Evolutionary conservation across 2,797 vertebrate genomes (phyloP).

Genomic region (Liparis tanakae): DNA sequence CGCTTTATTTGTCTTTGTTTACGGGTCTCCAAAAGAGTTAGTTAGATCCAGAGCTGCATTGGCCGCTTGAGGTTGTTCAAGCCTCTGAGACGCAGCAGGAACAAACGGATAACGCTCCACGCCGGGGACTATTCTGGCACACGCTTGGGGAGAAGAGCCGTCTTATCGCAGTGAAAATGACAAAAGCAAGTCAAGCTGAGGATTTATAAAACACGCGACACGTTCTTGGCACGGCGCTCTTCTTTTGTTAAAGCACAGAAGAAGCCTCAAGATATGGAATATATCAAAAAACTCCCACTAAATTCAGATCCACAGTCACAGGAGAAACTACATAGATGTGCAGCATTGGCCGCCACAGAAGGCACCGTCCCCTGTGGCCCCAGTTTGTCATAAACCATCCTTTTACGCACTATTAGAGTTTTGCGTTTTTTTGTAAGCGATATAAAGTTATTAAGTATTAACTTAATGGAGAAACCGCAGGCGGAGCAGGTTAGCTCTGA

Average conservation of each 20-base stretch:
- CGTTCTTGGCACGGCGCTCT: slow-evolving; percentile 53
- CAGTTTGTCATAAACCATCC: slow-evolving; percentile 32
- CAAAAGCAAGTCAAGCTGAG: slow-evolving; percentile 45
- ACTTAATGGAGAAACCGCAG: slow-evolving; percentile 54
- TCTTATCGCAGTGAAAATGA: slow-evolving; percentile 54
- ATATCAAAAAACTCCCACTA: slow-evolving; percentile 12
- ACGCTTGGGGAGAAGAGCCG: slow-evolving; percentile 18
- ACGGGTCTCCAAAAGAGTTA: neutral
- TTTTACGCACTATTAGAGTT: slow-evolving; percentile 39
- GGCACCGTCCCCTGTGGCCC: slow-evolving; percentile 33
- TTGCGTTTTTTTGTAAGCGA: slow-evolving; percentile 35
- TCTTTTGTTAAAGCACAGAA: slow-evolving; percentile 59
- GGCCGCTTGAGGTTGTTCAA: slow-evolving; percentile 23
- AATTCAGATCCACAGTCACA: slow-evolving; percentile 32
- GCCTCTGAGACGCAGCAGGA: slow-evolving; percentile 25
- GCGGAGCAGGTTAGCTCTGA: slow-evolving; percentile 50
- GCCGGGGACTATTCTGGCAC: slow-evolving; percentile 43
- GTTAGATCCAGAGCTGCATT: slow-evolving; percentile 16
- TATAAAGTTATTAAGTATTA: slow-evolving; percentile 49
- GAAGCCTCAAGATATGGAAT: slow-evolving; percentile 31
- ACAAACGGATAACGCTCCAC: slow-evolving; percentile 47
- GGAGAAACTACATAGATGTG: slow-evolving; percentile 19
- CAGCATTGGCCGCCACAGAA: slow-evolving; percentile 38
- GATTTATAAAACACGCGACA: slow-evolving; percentile 63
- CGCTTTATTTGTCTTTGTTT: neutral